Evolutionary conservation across 1,140 invertebrate genomes (phyloP), one percentile per base, ranked within the genome.

Genomic region (Anastrepha ludens): DNA sequence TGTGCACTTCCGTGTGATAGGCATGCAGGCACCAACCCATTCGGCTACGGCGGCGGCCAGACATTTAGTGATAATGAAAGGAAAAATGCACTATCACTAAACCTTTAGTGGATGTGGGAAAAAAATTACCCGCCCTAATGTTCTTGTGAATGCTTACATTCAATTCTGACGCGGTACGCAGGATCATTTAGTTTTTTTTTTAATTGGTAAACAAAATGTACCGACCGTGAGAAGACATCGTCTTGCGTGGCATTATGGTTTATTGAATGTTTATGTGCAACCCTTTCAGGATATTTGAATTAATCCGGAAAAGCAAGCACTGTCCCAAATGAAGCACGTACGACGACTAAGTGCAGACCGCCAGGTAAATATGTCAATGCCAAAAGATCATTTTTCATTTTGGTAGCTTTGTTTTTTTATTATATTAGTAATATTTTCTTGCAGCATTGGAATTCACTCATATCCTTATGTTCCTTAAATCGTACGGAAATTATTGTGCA

Each of bases 381-480:
- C 74, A 81, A 81, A 81, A 81, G 74, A 81, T 81, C 74, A 81
- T 81, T 81, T 81, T 81, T 81, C 74, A 81, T 41, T 81, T 81
- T 81, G 17, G 74, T 5, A 15, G 20, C 11, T 15, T 67, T 81
- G 7, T 55, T 81, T 81, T 11, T 2, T 50, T 41, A 20, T n/a
- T 41, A 55, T 41, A 81, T 81, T n/a, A 81, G 15, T 55, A 81
- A 81, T 55, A 81, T 81, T 81, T 81, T 55, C 74, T 55, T 81
- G 74, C n/a, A 55, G 74, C 47, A 20, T 58, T n/a, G 15, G n/a
- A 74, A 41, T 39, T 81, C 55, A 8, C 13, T 7, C 74, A 50
- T 44, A 81, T 81, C 44, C 41, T 50, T 81, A 55, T 8, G n/a
- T 55, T 55, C 74, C 7, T 55, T 55, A n/a, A 17, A 81, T 20